Percentiles rank a stretch among this genome's conserved stretches.
Evolutionary conservation across 2,797 vertebrate genomes (phyloP).

Genomic region (Alosa sapidissima): DNA sequence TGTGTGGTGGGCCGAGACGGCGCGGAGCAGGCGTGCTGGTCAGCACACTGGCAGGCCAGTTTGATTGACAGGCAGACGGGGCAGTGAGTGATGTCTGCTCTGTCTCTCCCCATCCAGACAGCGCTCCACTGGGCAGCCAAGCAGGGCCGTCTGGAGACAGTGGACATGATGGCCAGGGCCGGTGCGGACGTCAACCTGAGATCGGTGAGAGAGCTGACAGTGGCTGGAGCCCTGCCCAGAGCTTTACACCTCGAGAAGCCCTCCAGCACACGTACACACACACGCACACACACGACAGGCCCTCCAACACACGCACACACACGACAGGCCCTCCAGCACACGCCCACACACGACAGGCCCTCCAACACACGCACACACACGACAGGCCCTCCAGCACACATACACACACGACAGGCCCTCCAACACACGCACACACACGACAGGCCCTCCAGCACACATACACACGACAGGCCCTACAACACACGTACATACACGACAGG

Average conservation of each 20-base stretch:
- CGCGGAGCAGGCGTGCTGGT: slow-evolving; percentile 7
- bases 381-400: too few relatives aligned
- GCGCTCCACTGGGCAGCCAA: slow-evolving; percentile 78
- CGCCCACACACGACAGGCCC: too few relatives aligned
- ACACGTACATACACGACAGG: slow-evolving; percentile 31
- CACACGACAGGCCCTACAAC: background rate
- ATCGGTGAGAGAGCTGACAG: slow-evolving; percentile 77
- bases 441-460: background rate
- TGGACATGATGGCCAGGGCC: slow-evolving; percentile 74
- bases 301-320: background rate
- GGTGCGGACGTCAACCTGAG: slow-evolving; percentile 77
- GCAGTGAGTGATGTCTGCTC: slow-evolving; percentile 44
- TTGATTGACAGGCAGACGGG: slow-evolving; percentile 60
- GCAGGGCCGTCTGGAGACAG: slow-evolving; percentile 73
- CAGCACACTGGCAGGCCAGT: slow-evolving; percentile 31
- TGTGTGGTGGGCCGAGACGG: background rate
- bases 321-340: background rate
- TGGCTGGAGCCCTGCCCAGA: slow-evolving; percentile 65
- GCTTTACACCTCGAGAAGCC: slow-evolving; percentile 62
- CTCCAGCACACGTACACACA: background rate
- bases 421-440: too few relatives aligned
- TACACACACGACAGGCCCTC: too few relatives aligned
- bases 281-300: slow-evolving; percentile 33
- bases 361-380: too few relatives aligned
- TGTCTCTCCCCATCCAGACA: slow-evolving; percentile 67